A percentile compares a stretch with the other conserved stretches of the same genome.
Conservation (phyloP, 53 echinoderm and acorn worm species). For the Actinopyga echinites region DNA sequence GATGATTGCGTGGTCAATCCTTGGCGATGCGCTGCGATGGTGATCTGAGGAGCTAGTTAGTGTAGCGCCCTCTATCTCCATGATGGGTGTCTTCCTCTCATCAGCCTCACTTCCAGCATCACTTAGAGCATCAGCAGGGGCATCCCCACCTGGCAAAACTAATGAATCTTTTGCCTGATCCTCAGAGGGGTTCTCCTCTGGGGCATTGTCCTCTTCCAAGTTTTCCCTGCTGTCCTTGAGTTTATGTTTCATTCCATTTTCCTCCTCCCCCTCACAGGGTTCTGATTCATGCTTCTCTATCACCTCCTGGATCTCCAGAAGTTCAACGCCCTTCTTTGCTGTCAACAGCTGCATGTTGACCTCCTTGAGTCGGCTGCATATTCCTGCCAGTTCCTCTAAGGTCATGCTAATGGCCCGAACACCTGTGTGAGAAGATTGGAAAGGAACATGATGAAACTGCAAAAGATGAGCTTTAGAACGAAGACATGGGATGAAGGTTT, state of each 20-base stretch:
- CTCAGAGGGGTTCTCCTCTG: background rate
- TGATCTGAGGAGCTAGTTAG: background rate
- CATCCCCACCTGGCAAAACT: background rate
- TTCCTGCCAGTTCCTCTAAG: slow-evolving; percentile 66
- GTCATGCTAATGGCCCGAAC: slow-evolving; percentile 86
- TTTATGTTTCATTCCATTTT: background rate
- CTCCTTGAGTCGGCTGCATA: slow-evolving; percentile 79
- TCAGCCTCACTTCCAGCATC: background rate
- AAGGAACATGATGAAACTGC: background rate
- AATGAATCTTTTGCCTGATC: too few species aligned
- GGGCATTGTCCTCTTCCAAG: background rate
- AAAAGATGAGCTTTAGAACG: background rate
- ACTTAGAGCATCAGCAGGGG: background rate
- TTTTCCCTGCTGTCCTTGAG: slow-evolving; percentile 6
- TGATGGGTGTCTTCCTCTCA: background rate
- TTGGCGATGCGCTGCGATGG: background rate
- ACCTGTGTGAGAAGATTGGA: slow-evolving; percentile 34
- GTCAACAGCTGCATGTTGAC: slow-evolving; percentile 90
- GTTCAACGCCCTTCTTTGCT: slow-evolving; percentile 75
- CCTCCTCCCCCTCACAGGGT: slow-evolving; percentile 56
- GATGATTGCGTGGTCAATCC: slow-evolving; percentile 11
- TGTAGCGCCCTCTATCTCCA: background rate
- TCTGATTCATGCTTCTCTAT: slow-evolving; percentile 64
- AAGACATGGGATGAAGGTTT: background rate
- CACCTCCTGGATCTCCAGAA: slow-evolving; percentile 84